A percentile compares a stretch with the other conserved stretches of the same genome.
Evolutionary conservation across 2,797 vertebrate species (phyloP).

Genomic region (Phoebastria nigripes): DNA sequence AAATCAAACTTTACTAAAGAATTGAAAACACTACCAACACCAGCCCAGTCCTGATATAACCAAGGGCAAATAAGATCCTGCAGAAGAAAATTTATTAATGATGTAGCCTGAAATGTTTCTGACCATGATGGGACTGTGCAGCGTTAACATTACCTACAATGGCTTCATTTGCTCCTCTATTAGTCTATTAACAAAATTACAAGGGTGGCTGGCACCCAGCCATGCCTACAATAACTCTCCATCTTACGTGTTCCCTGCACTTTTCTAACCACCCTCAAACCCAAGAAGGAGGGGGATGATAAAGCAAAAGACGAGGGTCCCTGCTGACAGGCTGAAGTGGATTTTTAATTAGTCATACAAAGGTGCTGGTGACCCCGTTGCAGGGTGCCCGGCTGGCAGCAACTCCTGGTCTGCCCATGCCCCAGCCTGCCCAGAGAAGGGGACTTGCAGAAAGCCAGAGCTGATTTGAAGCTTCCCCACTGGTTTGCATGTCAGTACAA

Average conservation of each 20-base stretch:
- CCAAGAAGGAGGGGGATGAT: background rate
- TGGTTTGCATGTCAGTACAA: accelerated
- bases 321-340: background rate
- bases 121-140: background rate
- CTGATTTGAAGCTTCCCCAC: background rate
- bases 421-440: background rate
- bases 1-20: background rate
- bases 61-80: background rate
- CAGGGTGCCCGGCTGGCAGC: background rate
- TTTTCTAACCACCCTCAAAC: background rate
- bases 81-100: background rate
- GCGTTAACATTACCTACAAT: background rate
- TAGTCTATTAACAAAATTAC: background rate
- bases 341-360: background rate
- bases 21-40: background rate
- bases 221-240: background rate
- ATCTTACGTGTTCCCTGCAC: accelerated
- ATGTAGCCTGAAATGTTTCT: background rate
- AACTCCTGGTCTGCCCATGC: background rate
- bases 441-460: background rate
- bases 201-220: background rate
- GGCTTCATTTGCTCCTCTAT: background rate
- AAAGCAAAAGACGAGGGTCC: background rate
- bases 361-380: background rate
- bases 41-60: background rate